Base-by-base conservation (phyloP, 2,113 vertebrate species). In the Sinosuthora webbiana region DNA sequence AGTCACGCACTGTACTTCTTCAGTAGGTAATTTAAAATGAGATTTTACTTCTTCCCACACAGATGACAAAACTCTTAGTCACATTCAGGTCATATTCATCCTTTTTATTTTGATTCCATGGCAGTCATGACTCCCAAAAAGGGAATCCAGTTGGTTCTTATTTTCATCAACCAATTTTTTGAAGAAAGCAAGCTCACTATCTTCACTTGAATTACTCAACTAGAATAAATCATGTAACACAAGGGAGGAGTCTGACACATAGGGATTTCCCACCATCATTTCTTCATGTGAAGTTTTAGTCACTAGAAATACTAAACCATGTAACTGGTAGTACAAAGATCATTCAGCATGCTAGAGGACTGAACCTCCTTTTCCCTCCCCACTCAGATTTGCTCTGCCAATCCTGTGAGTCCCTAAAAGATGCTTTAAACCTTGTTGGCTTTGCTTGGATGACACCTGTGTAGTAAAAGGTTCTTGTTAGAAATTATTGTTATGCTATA, bases 41-140 rank as follows among this genome's bases (percentile, higher is more conserved):
- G 20, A 78, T 95, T 89, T 90, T 50, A 71, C 77, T 94, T 50
- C 80, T 86, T 95, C 83, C 78, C 74, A 90, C 77, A 88, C 45
- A 70, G 52, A 87, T 89, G 64, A 94, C 47, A 93, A 86, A 82
- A 76, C 53, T 75, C 70, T 83, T 91, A 63, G 65, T 89, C 92
- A 85, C 39, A 83, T 78, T 83, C n/a, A 45, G 69, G 63, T 91
- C 82, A 69, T 89, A 65, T 20, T 90, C 24, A 62, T 56, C 20
- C 19, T 53, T 76, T 65, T 69, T n/a, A 50, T 77, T 91, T 77
- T 62, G 77, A 62, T 89, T 93, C 74, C 27, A 21, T 80, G 86
- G 92, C 56, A 85, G 65, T 93, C 69, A 55, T 81, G 35, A 70
- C n/a, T 95, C 37, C 75, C 77, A 83, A 42, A 91, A 91, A 89